phyloP scores from a whole-genome alignment of 2,797 vertebrate species.

The Acanthurus tractus region DNA sequence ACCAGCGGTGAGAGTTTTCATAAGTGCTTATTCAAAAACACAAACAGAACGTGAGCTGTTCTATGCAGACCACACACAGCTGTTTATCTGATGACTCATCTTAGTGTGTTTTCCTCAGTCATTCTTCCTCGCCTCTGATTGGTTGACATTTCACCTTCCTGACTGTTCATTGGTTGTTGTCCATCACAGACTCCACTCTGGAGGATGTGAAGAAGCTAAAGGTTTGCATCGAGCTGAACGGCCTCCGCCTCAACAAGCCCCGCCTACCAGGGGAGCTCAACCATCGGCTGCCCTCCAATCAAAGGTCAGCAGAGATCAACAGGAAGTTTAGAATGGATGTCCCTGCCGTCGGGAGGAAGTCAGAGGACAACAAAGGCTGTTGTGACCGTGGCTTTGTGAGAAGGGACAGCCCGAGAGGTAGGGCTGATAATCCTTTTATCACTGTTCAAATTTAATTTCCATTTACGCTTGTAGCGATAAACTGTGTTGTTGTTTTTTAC shows the following conservation, averaged over 20 bases:
- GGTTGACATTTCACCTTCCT: background rate
- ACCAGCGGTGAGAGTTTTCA: constrained; percentile 55
- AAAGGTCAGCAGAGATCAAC: constrained; percentile 80
- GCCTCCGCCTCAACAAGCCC: constrained; percentile 94
- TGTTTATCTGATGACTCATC: too few species aligned
- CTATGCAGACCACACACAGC: too few species aligned
- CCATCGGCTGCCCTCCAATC: constrained; percentile 85
- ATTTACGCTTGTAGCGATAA: too few species aligned
- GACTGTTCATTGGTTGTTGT: background rate
- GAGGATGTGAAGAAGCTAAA: constrained; percentile 95
- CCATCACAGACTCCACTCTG: constrained; percentile 83
- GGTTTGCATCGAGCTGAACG: constrained; percentile 95
- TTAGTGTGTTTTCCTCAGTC: too few species aligned
- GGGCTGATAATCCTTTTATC: too few species aligned
- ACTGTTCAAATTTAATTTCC: too few species aligned
- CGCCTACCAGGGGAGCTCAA: constrained; percentile 87
- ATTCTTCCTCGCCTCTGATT: background rate
- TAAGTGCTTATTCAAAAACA: too few species aligned
- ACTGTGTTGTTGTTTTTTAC: too few species aligned
- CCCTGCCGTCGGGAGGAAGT: constrained; percentile 85
- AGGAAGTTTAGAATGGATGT: constrained; percentile 86
- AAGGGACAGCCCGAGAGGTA: constrained; percentile 85
- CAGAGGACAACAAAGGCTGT: constrained; percentile 90
- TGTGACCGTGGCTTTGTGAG: constrained; percentile 85
- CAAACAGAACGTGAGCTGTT: too few species aligned